Base-by-base conservation (phyloP, 1,140 invertebrate genomes). In the Stegodyphus mimosarum region DNA sequence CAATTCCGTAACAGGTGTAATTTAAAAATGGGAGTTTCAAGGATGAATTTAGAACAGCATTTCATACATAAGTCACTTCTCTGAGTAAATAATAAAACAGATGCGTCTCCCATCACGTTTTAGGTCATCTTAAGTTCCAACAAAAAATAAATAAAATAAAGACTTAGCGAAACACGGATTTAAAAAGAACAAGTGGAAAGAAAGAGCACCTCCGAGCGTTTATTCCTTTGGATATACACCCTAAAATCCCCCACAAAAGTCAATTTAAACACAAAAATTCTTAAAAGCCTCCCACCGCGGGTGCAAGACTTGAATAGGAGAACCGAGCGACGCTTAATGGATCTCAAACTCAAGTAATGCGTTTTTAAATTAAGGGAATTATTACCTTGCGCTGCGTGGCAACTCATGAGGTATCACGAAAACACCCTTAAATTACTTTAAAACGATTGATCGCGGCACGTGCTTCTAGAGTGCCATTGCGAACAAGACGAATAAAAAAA, bases 301-400 rank as follows among this genome's bases (percentile, higher is more conserved):
- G 33, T 33, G 33, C 33, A 33, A 33, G 33, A 33, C 33, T 33
- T 33, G 33, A 33, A 6, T 50, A 7, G 13, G 75, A n/a, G 33
- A 67, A 51, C 51, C 49, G 4, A 55, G 18, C 60, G 52, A 72
- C 13, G 66, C 60, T 67, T 77, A 77, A 77, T 77, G 75, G 75
- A 66, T 55, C 33, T 66, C 75, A 63, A 67, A 15, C 9, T 15
- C 78, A 72, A 81, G 80, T 74, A 51, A 83, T 83, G 80, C 80
- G 70, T 83, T 81, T 83, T 83, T 74, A 83, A 74, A 83, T 83
- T 73, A 83, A 83, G 80, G 80, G 80, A 74, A 83, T 74, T 83
- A 74, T 74, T 67, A 67, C 55, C 50, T 11, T 13, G 67, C 33
- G 49, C 50, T 33, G 33, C 33, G 33, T 33, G 33, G 33, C 33